Conservation (phyloP, 2,888 invertebrate genomes). For the Nomada goodeniana region DNA sequence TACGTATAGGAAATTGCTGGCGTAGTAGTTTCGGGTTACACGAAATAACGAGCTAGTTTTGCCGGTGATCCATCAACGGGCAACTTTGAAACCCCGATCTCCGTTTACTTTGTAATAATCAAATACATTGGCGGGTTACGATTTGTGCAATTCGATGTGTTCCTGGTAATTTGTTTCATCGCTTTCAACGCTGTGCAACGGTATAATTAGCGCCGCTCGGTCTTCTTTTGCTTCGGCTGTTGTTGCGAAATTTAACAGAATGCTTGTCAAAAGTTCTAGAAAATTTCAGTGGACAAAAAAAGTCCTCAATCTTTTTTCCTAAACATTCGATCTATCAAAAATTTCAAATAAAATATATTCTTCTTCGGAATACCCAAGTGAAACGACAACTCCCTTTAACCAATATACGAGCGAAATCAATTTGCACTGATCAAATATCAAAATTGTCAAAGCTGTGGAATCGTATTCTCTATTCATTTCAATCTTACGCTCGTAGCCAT, state of each 20-base stretch:
- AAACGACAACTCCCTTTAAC: background rate
- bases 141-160: constrained; percentile 11
- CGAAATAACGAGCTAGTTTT: constrained; percentile 35
- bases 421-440: constrained; percentile 1
- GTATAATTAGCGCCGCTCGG: background rate
- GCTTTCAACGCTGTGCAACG: background rate
- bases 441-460: constrained; percentile 1
- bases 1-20: background rate
- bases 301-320: no score
- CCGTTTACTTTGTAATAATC: constrained; percentile 31
- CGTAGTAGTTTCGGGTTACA: constrained; percentile 15
- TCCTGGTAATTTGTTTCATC: constrained; percentile 16
- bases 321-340: no score
- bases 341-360: no score
- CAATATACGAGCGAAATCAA: constrained; percentile 9
- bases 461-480: background rate
- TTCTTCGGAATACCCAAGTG: background rate
- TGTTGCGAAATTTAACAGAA: background rate
- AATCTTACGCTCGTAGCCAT: constrained; percentile 36
- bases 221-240: background rate
- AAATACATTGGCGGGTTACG: background rate
- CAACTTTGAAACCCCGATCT: constrained; percentile 26
- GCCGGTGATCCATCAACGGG: constrained; percentile 29
- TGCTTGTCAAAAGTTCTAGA: background rate
- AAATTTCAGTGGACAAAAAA: no score